Evolutionary conservation across 2,888 invertebrate species (phyloP).

Genomic region (Halictus quadricinctus): DNA sequence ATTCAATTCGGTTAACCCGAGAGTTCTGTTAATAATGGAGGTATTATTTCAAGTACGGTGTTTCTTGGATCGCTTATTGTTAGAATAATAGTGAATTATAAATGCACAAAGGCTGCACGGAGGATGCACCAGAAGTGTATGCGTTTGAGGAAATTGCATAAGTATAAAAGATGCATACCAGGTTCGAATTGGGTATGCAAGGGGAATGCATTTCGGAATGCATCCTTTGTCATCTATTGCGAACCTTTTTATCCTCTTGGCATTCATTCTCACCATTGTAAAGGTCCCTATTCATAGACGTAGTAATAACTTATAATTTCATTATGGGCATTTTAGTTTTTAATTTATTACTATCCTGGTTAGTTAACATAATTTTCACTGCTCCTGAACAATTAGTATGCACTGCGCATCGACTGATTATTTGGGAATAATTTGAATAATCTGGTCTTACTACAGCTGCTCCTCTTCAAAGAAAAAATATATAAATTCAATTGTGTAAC

Average conservation of each 20-base stretch:
- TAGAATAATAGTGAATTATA: background rate
- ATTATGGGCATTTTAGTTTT: background rate
- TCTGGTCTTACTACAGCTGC: too few species aligned
- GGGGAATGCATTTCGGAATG: slow-evolving; percentile 47
- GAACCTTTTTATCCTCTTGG: background rate
- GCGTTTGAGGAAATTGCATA: slow-evolving; percentile 23
- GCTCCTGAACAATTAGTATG: too few species aligned
- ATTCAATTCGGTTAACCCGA: background rate
- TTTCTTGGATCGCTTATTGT: background rate
- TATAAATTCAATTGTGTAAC: too few species aligned
- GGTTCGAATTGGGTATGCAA: slow-evolving; percentile 41
- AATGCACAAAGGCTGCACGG: background rate
- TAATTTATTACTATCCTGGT: background rate
- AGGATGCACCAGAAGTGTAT: background rate
- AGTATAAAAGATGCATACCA: slow-evolving; percentile 21
- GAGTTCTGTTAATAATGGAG: background rate
- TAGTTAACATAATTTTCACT: background rate
- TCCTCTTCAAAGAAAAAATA: too few species aligned
- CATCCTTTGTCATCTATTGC: slow-evolving; percentile 30
- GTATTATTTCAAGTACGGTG: background rate
- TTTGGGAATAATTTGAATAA: too few species aligned
- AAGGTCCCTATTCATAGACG: background rate
- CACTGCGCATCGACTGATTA: too few species aligned
- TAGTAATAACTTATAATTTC: background rate
- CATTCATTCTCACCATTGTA: background rate